phyloP scores from a whole-genome alignment of 2,888 invertebrate genomes.

The Caenorhabditis sp. region DNA sequence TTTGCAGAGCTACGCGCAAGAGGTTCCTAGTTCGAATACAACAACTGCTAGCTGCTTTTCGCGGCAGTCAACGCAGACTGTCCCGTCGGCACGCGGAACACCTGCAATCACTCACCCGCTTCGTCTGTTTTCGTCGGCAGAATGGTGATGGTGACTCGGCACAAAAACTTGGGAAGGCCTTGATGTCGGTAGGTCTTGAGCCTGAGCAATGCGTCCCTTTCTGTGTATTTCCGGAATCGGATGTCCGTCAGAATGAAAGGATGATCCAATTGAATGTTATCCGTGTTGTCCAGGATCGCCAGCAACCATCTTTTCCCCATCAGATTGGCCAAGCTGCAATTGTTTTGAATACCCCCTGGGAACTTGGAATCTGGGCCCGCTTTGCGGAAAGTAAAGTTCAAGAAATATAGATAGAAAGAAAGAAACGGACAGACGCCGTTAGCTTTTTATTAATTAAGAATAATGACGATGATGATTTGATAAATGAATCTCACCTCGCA shows the following conservation, averaged over 20 bases:
- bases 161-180: conserved; percentile 10
- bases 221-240: background rate
- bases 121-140: background rate
- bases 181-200: conserved; percentile 15
- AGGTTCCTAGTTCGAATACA: no score
- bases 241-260: background rate
- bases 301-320: background rate
- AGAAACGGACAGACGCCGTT: no score
- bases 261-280: background rate
- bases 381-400: no score
- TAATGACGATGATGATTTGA: no score
- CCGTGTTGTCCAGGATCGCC: background rate
- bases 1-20: background rate
- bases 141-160: background rate
- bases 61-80: no score
- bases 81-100: background rate
- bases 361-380: no score
- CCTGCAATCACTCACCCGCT: background rate
- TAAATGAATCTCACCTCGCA: no score
- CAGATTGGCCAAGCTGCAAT: background rate
- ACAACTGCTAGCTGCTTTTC: no score
- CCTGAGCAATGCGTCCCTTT: background rate
- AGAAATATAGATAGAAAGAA: no score
- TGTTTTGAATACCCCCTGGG: no score
- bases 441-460: no score